Evolutionary conservation across 1,140 invertebrate genomes (phyloP), one percentile per base, ranked within the genome.

Genomic region (Homarus americanus): DNA sequence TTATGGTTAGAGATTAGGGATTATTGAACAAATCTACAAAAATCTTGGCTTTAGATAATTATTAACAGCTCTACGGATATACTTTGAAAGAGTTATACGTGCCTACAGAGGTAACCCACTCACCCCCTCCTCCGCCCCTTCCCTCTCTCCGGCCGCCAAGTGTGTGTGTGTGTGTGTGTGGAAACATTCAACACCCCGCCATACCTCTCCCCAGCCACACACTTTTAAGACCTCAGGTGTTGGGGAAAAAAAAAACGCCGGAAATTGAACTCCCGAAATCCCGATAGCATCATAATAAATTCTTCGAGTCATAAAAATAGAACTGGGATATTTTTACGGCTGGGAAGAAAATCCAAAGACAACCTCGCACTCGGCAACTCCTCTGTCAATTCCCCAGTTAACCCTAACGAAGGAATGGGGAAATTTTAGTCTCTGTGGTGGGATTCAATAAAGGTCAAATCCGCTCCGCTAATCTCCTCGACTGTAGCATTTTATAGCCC

Each of bases 241-340:
- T 63, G 44, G 44, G 44, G 58, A 5, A 24, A 63, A 63, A 20
- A 20, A 63, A 49, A 32, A 24, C 9, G n/a, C n/a, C 63, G n/a
- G 32, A 9, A 32, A 69, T 69, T 69, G 32, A 69, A 69, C 7
- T 69, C 63, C 10, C 24, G 20, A 44, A 49, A 79, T 49, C 76
- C n/a, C 53, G 2, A 83, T 40, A 63, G n/a, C 36, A 66, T 38
- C 80, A 53, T 82, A 53, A 63, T 82, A 63, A 82, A 82, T 63
- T 82, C 82, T n/a, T n/a, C 10, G 20, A 40, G 49, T 69, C 82
- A 40, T 83, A 83, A 83, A n/a, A 83, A 66, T 63, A 58, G 58
- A 63, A 66, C 24, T 63, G 17, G 20, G 24, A 66, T 12, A 63
- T 28, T 83, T n/a, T 83, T 83, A 63, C 32, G 32, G 40, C 15